Percentiles rank a stretch among this genome's conserved stretches.
Evolutionary conservation across 2,888 invertebrate species (phyloP).

Genomic region (Calliopum simillimum): DNA sequence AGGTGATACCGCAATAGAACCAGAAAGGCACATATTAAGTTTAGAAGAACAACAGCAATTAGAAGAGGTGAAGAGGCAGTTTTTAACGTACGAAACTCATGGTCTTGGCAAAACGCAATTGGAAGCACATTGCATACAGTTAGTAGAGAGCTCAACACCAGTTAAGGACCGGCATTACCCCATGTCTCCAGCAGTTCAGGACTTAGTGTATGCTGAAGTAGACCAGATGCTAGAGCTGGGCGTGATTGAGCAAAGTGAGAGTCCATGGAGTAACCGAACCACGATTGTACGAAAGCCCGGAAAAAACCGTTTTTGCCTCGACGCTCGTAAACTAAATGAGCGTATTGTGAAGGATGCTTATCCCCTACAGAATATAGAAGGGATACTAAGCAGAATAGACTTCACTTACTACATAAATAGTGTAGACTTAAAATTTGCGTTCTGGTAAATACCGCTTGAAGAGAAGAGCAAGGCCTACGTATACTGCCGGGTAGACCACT

Average conservation of each 20-base stretch:
- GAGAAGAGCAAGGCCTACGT: slow-evolving; percentile 31
- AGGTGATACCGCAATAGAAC: neutral
- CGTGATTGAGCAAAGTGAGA: slow-evolving; percentile 35
- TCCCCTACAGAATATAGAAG: neutral
- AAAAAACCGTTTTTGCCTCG: slow-evolving; percentile 39
- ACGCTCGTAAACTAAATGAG: slow-evolving; percentile 20
- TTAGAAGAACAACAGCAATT: neutral
- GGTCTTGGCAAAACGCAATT: too few species aligned
- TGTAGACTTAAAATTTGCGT: slow-evolving; percentile 45
- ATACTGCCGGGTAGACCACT: slow-evolving; percentile 39
- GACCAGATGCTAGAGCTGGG: slow-evolving; percentile 52
- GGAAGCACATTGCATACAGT: too few species aligned
- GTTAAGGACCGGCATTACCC: too few species aligned
- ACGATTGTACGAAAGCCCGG: slow-evolving; percentile 35
- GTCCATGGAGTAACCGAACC: too few species aligned
- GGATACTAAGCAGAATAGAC: slow-evolving; percentile 23
- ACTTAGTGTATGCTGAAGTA: slow-evolving; percentile 45
- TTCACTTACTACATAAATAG: slow-evolving; percentile 49
- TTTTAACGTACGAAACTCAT: too few species aligned
- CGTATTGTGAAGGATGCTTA: too few species aligned
- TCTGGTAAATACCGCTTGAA: slow-evolving; percentile 35
- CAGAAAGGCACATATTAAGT: neutral
- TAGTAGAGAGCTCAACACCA: too few species aligned
- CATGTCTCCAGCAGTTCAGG: slow-evolving; percentile 38
- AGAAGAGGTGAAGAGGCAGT: slow-evolving; percentile 33